These are phyloP conservation scores for Cephus rjabovi DNA, from an alignment of 2,888 invertebrate species.

Conservation along the genomic window DNA sequence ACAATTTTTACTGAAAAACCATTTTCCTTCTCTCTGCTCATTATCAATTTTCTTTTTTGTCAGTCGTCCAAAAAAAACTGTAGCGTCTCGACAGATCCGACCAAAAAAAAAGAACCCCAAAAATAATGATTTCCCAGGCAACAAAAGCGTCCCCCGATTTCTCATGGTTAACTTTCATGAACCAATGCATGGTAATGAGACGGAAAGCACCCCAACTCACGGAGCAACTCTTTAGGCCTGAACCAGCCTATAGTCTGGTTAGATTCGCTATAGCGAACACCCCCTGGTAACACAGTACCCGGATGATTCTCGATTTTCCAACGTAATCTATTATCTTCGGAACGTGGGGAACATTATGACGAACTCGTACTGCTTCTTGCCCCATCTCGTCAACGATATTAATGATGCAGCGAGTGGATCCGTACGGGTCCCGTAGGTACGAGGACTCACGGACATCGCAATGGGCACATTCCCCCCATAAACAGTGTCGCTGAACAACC, in stretches of 20 bases:
- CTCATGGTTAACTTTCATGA: not conserved
- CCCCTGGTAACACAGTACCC: not conserved
- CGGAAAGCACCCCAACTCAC: not conserved
- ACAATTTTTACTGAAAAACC: not conserved
- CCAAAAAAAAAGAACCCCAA: not conserved
- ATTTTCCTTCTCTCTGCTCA: not conserved
- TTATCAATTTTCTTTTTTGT: not conserved
- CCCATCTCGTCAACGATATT: not conserved
- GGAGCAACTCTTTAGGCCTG: not conserved
- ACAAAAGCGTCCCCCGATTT: not conserved
- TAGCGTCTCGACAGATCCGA: not conserved
- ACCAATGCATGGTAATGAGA: not conserved
- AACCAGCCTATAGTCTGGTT: not conserved
- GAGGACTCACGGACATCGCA: not conserved
- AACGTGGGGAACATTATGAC: not conserved
- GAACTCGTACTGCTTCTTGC: not conserved
- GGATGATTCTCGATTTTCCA: not conserved
- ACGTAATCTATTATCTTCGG: not conserved
- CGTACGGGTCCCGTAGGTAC: not conserved
- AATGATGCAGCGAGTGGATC: not conserved
- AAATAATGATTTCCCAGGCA: not conserved
- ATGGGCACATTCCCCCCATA: not conserved
- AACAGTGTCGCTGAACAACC: not conserved
- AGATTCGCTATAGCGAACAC: not conserved
- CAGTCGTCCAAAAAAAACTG: not conserved